phyloP scores from a whole-genome alignment of 2,113 vertebrate genomes.

The Erythrocebus patas region DNA sequence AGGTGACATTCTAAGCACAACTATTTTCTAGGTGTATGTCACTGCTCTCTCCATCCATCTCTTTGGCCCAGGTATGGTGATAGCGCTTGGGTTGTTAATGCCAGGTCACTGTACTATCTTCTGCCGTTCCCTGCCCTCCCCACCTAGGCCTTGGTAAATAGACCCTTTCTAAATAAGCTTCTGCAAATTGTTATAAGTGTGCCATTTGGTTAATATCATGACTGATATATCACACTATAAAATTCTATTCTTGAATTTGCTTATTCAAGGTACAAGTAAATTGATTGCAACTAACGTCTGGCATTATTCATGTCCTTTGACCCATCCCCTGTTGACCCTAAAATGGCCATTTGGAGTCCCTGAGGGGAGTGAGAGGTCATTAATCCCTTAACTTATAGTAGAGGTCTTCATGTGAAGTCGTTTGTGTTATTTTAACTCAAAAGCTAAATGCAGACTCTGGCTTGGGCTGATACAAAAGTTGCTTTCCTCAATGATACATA shows the following conservation, averaged over 20 bases:
- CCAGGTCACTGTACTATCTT: background rate
- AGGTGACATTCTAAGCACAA: background rate
- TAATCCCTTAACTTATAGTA: background rate
- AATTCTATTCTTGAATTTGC: background rate
- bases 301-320: background rate
- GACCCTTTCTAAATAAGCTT: background rate
- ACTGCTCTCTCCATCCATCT: background rate
- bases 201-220: background rate
- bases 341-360: background rate
- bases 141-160: background rate
- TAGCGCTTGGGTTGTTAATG: background rate
- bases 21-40: background rate
- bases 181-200: background rate
- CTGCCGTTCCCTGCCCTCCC: background rate
- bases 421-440: background rate
- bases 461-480: background rate
- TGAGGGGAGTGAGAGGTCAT: background rate
- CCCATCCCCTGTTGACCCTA: background rate
- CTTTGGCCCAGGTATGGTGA: background rate
- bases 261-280: background rate
- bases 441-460: background rate
- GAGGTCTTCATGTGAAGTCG: background rate
- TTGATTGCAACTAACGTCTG: background rate
- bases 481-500: background rate
- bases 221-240: background rate